A percentile compares a stretch with the other conserved stretches of the same genome.
Evolutionary conservation across 2,797 vertebrate species (phyloP).

Genomic region (Anguilla marmorata): DNA sequence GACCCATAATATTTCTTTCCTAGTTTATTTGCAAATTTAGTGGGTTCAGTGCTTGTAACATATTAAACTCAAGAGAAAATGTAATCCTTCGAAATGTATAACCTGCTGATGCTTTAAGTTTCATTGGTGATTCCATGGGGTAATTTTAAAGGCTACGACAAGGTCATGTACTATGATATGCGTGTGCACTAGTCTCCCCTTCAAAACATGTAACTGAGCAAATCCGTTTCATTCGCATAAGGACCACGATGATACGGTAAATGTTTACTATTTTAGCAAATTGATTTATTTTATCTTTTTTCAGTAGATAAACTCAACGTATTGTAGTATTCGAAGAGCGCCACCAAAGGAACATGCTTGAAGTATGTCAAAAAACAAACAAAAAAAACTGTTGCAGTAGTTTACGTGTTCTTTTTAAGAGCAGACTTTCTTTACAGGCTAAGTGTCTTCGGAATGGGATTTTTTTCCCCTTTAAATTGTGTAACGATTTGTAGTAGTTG

Average conservation of each 20-base stretch:
- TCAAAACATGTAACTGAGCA: neutral
- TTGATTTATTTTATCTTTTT: neutral
- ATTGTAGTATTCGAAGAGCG: neutral
- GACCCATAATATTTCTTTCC: neutral
- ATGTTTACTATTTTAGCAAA: neutral
- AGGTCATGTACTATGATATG: neutral
- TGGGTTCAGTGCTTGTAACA: neutral
- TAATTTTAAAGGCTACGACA: neutral
- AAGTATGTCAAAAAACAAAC: neutral
- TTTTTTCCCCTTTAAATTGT: neutral
- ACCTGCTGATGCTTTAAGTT: neutral
- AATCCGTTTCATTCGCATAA: neutral
- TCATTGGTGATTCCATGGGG: neutral
- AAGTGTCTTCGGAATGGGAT: conserved; percentile 26
- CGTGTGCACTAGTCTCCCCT: neutral
- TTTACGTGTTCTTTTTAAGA: neutral
- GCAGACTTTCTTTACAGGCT: neutral
- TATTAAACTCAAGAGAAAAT: neutral
- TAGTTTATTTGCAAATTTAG: neutral
- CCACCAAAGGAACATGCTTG: neutral
- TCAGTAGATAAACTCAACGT: neutral
- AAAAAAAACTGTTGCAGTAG: conserved; percentile 17
- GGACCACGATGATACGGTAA: neutral
- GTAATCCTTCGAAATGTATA: neutral
- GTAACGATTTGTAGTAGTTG: conserved; percentile 34